These are phyloP conservation scores for human DNA, from an alignment of 2,113 vertebrate species.

Conservation along the genomic window GRCh38 chr7:74381501-74382000, in stretches of 20 bases:
- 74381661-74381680: accelerated
- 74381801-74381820: accelerated
- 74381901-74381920: too few relatives aligned
- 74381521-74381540: background rate
- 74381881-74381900: background rate
- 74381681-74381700: background rate
- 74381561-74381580: too few relatives aligned
- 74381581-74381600: background rate
- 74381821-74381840: background rate
- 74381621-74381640: accelerated
- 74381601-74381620: background rate
- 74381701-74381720: background rate
- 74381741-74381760: accelerated
- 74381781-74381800: accelerated
- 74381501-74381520: background rate
- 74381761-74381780: accelerated
- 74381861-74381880: background rate
- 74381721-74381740: background rate
- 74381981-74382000: background rate
- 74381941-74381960: background rate
- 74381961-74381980: too few relatives aligned
- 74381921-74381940: background rate
- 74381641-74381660: background rate
- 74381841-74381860: too few relatives aligned
- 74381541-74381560: background rate